phyloP scores from a whole-genome alignment of 2,888 invertebrate species.

The Protonemura montana region DNA sequence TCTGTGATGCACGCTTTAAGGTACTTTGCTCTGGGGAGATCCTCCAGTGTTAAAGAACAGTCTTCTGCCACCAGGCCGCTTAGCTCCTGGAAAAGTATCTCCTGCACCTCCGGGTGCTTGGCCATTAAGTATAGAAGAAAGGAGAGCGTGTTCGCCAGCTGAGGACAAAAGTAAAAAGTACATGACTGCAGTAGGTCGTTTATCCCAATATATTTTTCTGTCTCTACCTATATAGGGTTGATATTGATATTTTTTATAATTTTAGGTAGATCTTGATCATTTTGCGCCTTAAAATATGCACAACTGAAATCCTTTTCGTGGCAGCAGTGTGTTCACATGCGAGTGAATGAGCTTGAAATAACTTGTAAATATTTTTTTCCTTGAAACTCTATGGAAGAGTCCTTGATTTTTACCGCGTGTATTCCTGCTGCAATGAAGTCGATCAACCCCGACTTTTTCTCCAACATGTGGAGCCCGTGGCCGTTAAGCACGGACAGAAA shows the following conservation, averaged over 20 bases:
- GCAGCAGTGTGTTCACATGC: no score
- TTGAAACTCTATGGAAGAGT: no score
- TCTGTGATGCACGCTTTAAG: conserved; percentile 81
- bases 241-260: no score
- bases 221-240: no score
- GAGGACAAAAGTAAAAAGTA: conserved; percentile 51
- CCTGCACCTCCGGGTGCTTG: conserved; percentile 71
- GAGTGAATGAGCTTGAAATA: no score
- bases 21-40: conserved; percentile 73
- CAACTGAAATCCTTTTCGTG: no score
- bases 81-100: conserved; percentile 72
- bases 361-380: no score
- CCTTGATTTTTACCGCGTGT: conserved; percentile 71
- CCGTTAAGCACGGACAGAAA: conserved; percentile 78
- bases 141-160: conserved; percentile 82
- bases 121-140: conserved; percentile 80
- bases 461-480: conserved; percentile 75
- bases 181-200: no score
- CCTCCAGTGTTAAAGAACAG: conserved; percentile 65
- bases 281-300: no score
- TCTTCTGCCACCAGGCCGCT: conserved; percentile 63
- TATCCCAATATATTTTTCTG: no score
- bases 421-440: conserved; percentile 89
- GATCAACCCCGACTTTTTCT: conserved; percentile 84
- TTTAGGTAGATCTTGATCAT: no score